Conservation (phyloP, 2,113 vertebrate species). For the Ploceus nigricollis region DNA sequence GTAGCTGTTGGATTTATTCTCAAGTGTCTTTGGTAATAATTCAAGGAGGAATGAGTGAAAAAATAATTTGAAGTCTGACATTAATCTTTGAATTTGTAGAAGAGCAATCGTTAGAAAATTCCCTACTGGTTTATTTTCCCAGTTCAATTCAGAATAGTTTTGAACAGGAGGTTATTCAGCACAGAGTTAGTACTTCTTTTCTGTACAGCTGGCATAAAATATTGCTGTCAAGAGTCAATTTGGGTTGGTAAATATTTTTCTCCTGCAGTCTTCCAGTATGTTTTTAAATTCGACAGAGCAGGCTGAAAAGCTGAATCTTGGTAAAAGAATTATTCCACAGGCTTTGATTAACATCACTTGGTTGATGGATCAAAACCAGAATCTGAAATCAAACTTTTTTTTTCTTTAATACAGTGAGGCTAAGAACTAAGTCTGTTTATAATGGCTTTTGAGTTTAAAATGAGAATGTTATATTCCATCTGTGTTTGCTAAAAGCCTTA, state of each 20-base stretch:
- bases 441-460: not conserved
- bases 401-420: not conserved
- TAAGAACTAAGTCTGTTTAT: not conserved
- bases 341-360: not conserved
- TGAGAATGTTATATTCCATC: not conserved
- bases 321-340: not conserved
- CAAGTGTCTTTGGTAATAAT: conserved; percentile 33
- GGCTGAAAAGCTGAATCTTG: not conserved
- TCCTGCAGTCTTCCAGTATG: not conserved
- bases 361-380: not conserved
- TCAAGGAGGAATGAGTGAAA: conserved; percentile 27
- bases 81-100: conserved; percentile 40
- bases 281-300: not conserved
- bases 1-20: conserved; percentile 12
- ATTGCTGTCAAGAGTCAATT: not conserved
- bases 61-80: conserved; percentile 31
- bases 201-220: not conserved
- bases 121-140: conserved; percentile 31
- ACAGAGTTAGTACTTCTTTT: not conserved
- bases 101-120: conserved; percentile 17
- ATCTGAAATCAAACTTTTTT: not conserved
- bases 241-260: not conserved
- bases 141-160: not conserved
- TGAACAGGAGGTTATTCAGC: not conserved
- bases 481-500: not conserved